Base-by-base conservation (phyloP, 2,888 invertebrate species). In the Halictus ligatus region DNA sequence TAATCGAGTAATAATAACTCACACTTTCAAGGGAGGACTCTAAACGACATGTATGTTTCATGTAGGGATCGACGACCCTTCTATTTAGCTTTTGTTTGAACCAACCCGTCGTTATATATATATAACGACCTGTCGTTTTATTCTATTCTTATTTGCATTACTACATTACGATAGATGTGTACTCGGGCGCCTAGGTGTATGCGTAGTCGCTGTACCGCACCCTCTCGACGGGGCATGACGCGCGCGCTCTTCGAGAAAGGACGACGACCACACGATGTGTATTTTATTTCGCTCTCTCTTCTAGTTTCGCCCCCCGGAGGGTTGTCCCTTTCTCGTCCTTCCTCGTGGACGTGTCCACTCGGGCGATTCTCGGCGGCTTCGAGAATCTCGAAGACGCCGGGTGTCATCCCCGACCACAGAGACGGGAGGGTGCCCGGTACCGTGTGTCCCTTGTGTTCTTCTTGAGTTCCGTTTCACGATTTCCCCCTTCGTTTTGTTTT, bases 11-110 rank as follows among this genome's bases (percentile, higher is more conserved):
- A 92, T 46, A 43, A 46, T 18, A n/a, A 79, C 79, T 84, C 69
- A 78, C 67, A 75, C 78, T 80, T 81, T 79, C 73, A 84, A 75
- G 81, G 69, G 80, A 78, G 72, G 60, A 82, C 58, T 76, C 58
- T 76, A 84, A 87, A 87, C 77, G 89, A 87, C 35, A 35, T 87
- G 89, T 86, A 87, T 89, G 88, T 90, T 90, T 92, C 87, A 73
- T 88, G 88, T 89, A 91, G 88, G 89, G 91, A 92, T 91, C 90
- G 93, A 92, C 91, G 89, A 92, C 90, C 89, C 91, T 91, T 91
- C 54, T 84, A 79, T 79, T 84, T 93, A 93, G 91, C 88, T 91
- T 92, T 94, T 91, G 89, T 92, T 93, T 83, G 85, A 85, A 92
- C 40, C 89, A 92, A 67, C 21, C 35, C 40, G 88, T 90, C 88